Base-by-base conservation (phyloP, 2,113 vertebrate genomes). In the Hippocampus barbouri region DNA sequence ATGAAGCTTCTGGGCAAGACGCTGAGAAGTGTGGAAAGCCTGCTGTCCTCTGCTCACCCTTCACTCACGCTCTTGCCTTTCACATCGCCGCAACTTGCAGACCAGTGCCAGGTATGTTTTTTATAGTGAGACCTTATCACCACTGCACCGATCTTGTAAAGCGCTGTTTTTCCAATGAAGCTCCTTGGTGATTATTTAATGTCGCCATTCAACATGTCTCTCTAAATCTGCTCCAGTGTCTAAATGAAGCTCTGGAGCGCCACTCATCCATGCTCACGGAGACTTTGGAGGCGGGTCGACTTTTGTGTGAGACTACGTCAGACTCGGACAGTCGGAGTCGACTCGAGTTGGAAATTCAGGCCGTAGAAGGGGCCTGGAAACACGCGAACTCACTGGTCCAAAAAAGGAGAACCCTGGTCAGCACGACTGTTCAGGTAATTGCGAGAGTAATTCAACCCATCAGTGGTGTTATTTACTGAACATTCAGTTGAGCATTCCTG, bases 291-390 rank as follows among this genome's bases (percentile, higher is more conserved):
- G 80, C 78, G 0, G 94, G 94, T 5, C 82, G 87, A 68, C 88
- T 88, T 64, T 57, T 97, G 51, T 76, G 80, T 59, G 73, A 87
- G 74, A 47, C 56, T 0, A 67, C 76, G 20, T 74, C 76, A 0
- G 80, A 91, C 15, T 60, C 72, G 0, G 87, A 91, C 66, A 75
- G 82, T 16, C 87, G 71, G 11, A 23, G 68, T 16, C 75, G 20
- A 1, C 75, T 98, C 11, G 81, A 89, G 73, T 74, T 73, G 25
- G 91, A 94, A 82, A 84, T 94, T 65, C 77, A 56, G 69, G 85
- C 83, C 66, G 40, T 97, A 20, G 87, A 92, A 80, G 84, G 93
- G 43, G 61, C 18, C 1, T 98, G 97, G 96, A 89, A 89, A 4
- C 78, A 70, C 23, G 89, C 82, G 1, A 70, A 76, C 15, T 72